A percentile compares a stretch with the other conserved stretches of the same genome.
phyloP scores from a whole-genome alignment of 30 jellyfish, hydroid and myxozoan species.

The Cassiopea xamachana region DNA sequence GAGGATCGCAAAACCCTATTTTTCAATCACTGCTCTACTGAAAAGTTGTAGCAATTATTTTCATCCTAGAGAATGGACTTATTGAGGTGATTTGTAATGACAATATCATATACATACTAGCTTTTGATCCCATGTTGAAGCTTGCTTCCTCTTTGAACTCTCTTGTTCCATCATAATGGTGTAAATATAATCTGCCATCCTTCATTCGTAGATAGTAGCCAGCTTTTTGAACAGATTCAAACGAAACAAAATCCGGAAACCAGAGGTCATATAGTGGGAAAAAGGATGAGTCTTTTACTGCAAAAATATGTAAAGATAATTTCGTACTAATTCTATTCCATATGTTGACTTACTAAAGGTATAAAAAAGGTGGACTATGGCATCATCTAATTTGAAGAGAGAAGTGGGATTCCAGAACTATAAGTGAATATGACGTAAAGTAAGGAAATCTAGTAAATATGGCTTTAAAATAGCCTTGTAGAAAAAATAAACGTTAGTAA shows the following conservation, averaged over 20 bases:
- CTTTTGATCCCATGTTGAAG: slow-evolving; percentile 52
- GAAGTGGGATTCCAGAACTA: too few species aligned
- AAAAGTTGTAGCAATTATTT: too few species aligned
- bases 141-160: slow-evolving; percentile 95
- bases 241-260: slow-evolving; percentile 88
- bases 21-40: too few species aligned
- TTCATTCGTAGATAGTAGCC: slow-evolving; percentile 82
- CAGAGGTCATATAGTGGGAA: slow-evolving; percentile 83
- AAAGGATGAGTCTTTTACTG: slow-evolving; percentile 91
- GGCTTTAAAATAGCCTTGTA: too few species aligned
- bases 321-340: too few species aligned
- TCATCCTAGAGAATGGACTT: background rate
- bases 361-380: too few species aligned
- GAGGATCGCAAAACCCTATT: too few species aligned
- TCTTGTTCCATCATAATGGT: slow-evolving; percentile 83
- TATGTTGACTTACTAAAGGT: too few species aligned
- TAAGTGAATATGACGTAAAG: too few species aligned
- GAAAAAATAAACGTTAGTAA: too few species aligned
- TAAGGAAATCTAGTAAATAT: too few species aligned
- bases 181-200: slow-evolving; percentile 68
- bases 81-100: background rate
- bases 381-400: too few species aligned
- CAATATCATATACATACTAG: slow-evolving; percentile 7
- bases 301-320: background rate
- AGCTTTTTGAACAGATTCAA: slow-evolving; percentile 87